phyloP scores from a whole-genome alignment of 1,140 invertebrate species.

The Manduca sexta region DNA sequence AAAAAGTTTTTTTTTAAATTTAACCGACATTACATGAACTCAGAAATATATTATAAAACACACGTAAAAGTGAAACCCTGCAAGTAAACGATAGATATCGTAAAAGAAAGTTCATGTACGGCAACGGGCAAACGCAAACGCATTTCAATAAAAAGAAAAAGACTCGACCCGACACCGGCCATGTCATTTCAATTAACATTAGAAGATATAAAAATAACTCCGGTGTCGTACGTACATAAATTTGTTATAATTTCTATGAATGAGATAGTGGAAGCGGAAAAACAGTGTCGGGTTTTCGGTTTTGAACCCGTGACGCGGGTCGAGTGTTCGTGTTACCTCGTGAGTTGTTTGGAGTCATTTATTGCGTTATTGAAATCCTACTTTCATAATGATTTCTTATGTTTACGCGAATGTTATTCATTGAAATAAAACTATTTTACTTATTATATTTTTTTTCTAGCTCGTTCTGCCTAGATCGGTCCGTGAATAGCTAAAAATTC shows the following conservation, averaged over 20 bases:
- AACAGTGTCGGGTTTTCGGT: conserved; percentile 1
- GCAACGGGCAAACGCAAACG: conserved; percentile 47
- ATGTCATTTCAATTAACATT: conserved; percentile 66
- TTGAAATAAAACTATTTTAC: too few relatives aligned
- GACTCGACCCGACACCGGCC: conserved; percentile 38
- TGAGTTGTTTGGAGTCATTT: too few relatives aligned
- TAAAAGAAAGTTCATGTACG: conserved; percentile 52
- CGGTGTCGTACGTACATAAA: conserved; percentile 39
- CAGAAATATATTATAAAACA: too few relatives aligned
- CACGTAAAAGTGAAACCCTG: too few relatives aligned
- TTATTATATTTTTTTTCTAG: too few relatives aligned
- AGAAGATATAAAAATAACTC: conserved; percentile 47
- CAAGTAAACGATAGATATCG: conserved; percentile 33
- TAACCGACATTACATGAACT: too few relatives aligned
- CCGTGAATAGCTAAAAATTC: too few relatives aligned
- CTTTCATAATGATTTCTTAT: too few relatives aligned
- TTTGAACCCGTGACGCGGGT: neutral
- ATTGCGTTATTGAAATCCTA: too few relatives aligned
- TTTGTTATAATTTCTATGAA: conserved; percentile 49
- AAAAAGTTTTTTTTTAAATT: too few relatives aligned
- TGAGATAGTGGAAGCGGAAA: conserved; percentile 38
- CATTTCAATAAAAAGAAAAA: conserved; percentile 24
- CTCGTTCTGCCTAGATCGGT: too few relatives aligned
- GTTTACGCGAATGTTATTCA: too few relatives aligned
- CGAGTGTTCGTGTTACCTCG: neutral